Base-by-base conservation (phyloP, 2,113 vertebrate genomes). In the Mohoua ochrocephala region DNA sequence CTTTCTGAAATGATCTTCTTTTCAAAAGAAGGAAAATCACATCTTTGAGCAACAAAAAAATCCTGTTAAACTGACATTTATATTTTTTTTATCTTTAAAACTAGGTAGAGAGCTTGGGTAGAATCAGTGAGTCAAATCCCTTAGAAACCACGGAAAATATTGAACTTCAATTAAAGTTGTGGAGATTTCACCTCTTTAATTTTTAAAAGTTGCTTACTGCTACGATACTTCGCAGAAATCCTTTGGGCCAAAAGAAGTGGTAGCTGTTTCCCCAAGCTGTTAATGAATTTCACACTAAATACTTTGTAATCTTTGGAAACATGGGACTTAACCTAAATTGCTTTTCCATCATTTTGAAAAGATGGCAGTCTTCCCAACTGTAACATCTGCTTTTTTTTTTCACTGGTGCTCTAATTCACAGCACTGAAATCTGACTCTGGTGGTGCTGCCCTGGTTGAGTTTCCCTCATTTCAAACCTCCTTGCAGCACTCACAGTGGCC, bases 251-350 rank as follows among this genome's bases (percentile, higher is more conserved):
- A 42, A 63, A 91, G 35, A 64, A 71, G 13, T 37, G 21, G 50
- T 77, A 93, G 45, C 67, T 63, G 7, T 69, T 93, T 93, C 79
- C 67, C 63, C 59, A 42, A 76, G 57, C 75, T 83, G 33, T 74
- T 94, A 86, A 95, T 83, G 67, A 96, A 86, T 80, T 95, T 92
- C 88, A 93, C 69, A 44, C 75, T 92, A 89, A 93, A 86, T 52
- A 86, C 79, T 77, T 63, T 22, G 52, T 73, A 86, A 83, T 77
- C 78, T 93, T 82, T 31, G 86, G 85, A 91, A 91, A 94, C 65
- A 61, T 54, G 53, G 42, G 71, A 84, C 75, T 74, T 93, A 79
- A 87, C 63, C 74, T 85, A 85, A 93, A 91, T 76, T 91, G 42
- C 59, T 94, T 70, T 91, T 73, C 78, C 30, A 63, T 54, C 6